Conservation (phyloP, 2,113 vertebrate species). For the Nothocercus nigrocapillus region DNA sequence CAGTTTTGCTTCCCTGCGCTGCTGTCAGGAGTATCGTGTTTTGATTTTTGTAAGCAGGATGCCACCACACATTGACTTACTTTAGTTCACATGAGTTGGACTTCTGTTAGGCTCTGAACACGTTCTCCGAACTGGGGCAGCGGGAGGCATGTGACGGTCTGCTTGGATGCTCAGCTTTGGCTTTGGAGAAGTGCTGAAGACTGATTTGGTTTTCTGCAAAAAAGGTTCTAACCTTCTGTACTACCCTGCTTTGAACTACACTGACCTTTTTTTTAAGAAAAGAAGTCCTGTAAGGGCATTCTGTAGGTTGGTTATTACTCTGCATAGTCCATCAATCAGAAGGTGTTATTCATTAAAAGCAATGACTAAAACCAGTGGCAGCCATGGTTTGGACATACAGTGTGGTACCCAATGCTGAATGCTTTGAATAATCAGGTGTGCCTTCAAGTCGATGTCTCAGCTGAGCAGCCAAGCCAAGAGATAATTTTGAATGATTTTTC, state of each 20-base stretch:
- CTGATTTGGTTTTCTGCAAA: background rate
- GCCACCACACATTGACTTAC: too few species aligned
- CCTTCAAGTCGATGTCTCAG: background rate
- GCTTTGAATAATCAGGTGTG: background rate
- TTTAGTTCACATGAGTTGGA: background rate
- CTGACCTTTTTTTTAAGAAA: fast-evolving
- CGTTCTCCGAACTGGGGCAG: background rate
- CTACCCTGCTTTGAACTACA: background rate
- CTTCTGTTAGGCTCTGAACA: fast-evolving
- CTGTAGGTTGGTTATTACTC: background rate
- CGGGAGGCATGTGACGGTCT: background rate
- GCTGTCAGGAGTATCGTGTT: background rate
- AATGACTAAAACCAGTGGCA: background rate
- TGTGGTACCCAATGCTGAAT: fast-evolving
- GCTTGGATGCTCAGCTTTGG: background rate
- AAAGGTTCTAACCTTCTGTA: background rate
- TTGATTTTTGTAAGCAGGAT: background rate
- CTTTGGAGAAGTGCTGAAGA: fast-evolving
- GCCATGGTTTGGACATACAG: too few species aligned
- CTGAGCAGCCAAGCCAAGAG: fast-evolving
- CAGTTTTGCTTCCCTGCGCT: background rate
- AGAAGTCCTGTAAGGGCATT: background rate
- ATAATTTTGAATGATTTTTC: too few species aligned
- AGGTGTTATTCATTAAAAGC: fast-evolving
- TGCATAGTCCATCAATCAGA: fast-evolving